phyloP scores from a whole-genome alignment of 2,888 invertebrate species.

The Lasioglossum leucozonium region DNA sequence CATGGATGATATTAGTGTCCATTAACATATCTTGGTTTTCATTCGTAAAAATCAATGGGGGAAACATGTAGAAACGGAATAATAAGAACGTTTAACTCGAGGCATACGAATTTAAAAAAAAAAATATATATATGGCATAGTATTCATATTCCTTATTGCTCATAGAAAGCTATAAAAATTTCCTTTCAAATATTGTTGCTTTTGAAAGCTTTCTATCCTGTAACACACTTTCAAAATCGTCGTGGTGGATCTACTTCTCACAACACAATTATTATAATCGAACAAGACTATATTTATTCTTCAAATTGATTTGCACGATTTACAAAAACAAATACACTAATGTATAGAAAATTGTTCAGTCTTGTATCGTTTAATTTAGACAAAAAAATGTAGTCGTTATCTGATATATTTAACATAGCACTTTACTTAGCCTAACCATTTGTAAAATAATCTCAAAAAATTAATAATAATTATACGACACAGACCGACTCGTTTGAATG shows the following conservation, averaged over 20 bases:
- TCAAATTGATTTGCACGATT: not conserved
- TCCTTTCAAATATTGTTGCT: not conserved
- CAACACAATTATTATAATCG: not conserved
- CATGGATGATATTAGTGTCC: not conserved
- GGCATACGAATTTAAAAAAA: not conserved
- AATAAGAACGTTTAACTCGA: not conserved
- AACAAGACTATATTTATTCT: not conserved
- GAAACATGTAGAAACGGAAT: not conserved
- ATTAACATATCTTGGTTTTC: slow-evolving; percentile 13
- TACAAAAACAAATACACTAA: not conserved
- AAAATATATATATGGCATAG: too few relatives aligned
- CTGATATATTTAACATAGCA: not conserved
- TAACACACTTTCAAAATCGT: not conserved
- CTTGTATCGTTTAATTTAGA: not conserved
- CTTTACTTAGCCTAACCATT: not conserved
- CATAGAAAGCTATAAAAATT: slow-evolving; percentile 1
- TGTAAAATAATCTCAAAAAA: not conserved
- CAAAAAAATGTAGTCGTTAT: not conserved
- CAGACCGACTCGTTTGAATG: too few relatives aligned
- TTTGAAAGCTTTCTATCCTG: not conserved
- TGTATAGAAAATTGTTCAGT: too few relatives aligned
- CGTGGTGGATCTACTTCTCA: not conserved
- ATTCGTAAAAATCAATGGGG: not conserved
- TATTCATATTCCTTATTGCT: not conserved
- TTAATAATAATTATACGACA: not conserved